Conservation (phyloP, 2,888 invertebrate species). For the Apamea anceps region DNA sequence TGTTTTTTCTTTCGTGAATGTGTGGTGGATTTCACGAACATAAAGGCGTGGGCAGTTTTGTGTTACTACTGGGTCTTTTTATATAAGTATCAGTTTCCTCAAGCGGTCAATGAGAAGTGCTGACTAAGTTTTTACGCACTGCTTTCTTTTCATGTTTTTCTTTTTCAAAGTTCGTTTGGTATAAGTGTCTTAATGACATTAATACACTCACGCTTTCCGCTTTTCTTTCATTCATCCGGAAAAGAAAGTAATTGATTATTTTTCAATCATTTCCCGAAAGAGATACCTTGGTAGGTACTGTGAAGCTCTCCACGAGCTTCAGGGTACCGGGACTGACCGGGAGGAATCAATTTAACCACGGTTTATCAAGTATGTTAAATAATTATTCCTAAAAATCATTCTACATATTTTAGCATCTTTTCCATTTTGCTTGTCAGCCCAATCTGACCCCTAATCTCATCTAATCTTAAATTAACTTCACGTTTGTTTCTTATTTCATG, state of each 20-base stretch:
- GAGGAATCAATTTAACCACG: too few species aligned
- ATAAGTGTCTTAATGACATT: conserved; percentile 9
- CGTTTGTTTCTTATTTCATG: too few species aligned
- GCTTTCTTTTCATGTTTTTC: conserved; percentile 11
- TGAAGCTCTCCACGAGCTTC: too few species aligned
- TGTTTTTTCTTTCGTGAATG: conserved; percentile 48
- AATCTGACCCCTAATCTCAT: too few species aligned
- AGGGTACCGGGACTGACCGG: too few species aligned
- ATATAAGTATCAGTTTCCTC: conserved; percentile 53
- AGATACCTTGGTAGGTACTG: too few species aligned
- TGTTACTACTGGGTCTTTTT: conserved; percentile 46
- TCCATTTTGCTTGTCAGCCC: too few species aligned
- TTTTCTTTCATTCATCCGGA: not conserved
- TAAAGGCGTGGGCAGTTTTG: conserved; percentile 55
- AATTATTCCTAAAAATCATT: too few species aligned
- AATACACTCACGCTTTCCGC: not conserved
- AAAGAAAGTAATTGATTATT: not conserved
- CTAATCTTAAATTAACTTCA: too few species aligned
- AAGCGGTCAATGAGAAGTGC: conserved; percentile 23
- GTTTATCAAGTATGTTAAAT: too few species aligned
- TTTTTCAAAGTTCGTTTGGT: conserved; percentile 13
- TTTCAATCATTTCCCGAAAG: not conserved
- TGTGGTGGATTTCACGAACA: conserved; percentile 51
- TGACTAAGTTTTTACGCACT: conserved; percentile 27
- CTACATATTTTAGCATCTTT: too few species aligned